phyloP scores from a whole-genome alignment of 2,888 invertebrate species.

The Dicyrtoma fusca region DNA sequence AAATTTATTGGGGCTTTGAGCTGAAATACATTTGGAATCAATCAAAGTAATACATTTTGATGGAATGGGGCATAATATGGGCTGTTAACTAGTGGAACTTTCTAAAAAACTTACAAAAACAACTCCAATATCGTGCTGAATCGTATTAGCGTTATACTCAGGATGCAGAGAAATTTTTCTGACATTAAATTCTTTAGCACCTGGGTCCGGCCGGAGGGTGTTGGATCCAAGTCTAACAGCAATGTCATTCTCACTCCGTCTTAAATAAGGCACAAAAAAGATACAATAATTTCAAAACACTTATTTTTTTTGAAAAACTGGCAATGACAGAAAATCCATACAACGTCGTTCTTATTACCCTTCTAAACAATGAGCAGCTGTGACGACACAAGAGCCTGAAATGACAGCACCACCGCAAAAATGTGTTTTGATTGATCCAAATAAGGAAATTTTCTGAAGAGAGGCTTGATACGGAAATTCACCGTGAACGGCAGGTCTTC shows the following conservation, averaged over 20 bases:
- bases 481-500: conserved; percentile 47
- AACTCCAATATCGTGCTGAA: conserved; percentile 52
- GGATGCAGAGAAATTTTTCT: conserved; percentile 48
- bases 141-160: conserved; percentile 47
- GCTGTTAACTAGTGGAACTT: background rate
- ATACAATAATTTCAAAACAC: background rate
- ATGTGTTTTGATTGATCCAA: conserved; percentile 52
- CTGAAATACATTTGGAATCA: conserved; percentile 39
- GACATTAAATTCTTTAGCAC: conserved; percentile 42
- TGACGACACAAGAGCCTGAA: conserved; percentile 42
- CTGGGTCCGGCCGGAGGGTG: conserved; percentile 39
- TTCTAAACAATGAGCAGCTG: conserved; percentile 54
- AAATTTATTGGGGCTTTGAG: conserved; percentile 43
- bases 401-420: conserved; percentile 52
- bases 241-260: conserved; percentile 46
- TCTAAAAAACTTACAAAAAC: conserved; percentile 36
- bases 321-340: background rate
- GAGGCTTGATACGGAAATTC: conserved; percentile 54
- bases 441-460: conserved; percentile 52
- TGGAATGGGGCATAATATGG: background rate
- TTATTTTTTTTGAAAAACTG: too few relatives aligned
- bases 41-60: too few relatives aligned
- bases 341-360: conserved; percentile 40
- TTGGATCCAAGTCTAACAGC: conserved; percentile 52
- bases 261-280: conserved; percentile 17